Evolutionary conservation across 1,140 invertebrate genomes (phyloP).

Genomic region (Brachystomella parvula): DNA sequence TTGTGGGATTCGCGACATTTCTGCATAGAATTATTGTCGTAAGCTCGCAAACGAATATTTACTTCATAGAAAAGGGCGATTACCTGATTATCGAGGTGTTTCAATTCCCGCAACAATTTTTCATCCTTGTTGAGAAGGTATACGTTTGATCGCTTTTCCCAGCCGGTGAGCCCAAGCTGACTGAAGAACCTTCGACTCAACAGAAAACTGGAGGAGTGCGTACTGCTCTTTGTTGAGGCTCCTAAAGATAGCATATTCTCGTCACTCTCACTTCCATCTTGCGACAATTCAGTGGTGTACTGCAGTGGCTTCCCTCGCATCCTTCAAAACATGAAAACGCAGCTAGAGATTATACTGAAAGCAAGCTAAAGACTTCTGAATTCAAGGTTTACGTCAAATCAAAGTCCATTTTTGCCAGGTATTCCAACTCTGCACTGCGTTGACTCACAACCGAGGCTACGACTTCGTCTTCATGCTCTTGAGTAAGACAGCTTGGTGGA

Average conservation of each 20-base stretch:
- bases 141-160: constrained; percentile 74
- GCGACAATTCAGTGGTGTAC: constrained; percentile 6
- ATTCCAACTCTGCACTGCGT: constrained; percentile 65
- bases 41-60: constrained; percentile 27
- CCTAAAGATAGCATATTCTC: constrained; percentile 51
- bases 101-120: constrained; percentile 77
- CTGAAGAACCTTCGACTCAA: constrained; percentile 69
- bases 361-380: not conserved
- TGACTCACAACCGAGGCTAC: constrained; percentile 76
- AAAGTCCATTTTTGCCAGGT: constrained; percentile 44
- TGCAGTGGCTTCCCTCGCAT: constrained; percentile 42
- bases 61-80: too few relatives aligned
- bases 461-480: constrained; percentile 67
- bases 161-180: constrained; percentile 79
- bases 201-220: constrained; percentile 24
- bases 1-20: constrained; percentile 92
- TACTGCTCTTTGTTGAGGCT: constrained; percentile 19
- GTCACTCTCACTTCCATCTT: constrained; percentile 42
- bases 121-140: constrained; percentile 85
- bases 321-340: constrained; percentile 39
- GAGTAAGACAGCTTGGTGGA: constrained; percentile 53
- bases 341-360: not conserved
- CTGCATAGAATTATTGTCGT: constrained; percentile 45
- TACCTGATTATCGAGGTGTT: constrained; percentile 83
- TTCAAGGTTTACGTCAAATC: constrained; percentile 36